Evolutionary conservation across 2,888 invertebrate species (phyloP).

Genomic region (Strigamia crassipes): DNA sequence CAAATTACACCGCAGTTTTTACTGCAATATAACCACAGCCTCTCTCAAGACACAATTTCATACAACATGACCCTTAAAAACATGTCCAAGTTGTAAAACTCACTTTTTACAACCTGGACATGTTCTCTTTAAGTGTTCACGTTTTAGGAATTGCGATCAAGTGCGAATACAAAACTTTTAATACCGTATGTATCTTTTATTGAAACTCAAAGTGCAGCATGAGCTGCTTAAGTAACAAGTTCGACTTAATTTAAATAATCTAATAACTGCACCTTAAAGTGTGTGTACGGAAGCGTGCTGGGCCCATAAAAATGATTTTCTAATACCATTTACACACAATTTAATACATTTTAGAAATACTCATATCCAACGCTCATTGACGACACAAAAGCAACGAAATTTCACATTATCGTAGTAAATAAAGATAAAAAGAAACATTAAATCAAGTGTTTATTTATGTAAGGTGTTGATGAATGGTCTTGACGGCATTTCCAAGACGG

Average conservation of each 20-base stretch:
- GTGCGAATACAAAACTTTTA: conserved; percentile 17
- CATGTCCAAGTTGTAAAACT: background rate
- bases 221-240: background rate
- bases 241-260: background rate
- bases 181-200: conserved; percentile 6
- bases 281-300: no score
- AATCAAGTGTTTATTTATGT: conserved; percentile 6
- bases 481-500: conserved; percentile 15
- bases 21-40: no score
- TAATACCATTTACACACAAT: no score
- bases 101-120: background rate
- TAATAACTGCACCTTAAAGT: background rate
- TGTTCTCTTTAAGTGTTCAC: background rate
- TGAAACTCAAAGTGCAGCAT: no score
- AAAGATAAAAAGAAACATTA: background rate
- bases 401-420: background rate
- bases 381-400: background rate
- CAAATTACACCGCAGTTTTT: no score
- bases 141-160: background rate
- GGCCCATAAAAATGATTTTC: no score
- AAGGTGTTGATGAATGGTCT: background rate
- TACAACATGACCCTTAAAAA: background rate
- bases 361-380: no score
- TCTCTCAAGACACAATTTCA: no score
- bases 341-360: no score